phyloP scores from a whole-genome alignment of 2,888 invertebrate species.

The Phania funesta region DNA sequence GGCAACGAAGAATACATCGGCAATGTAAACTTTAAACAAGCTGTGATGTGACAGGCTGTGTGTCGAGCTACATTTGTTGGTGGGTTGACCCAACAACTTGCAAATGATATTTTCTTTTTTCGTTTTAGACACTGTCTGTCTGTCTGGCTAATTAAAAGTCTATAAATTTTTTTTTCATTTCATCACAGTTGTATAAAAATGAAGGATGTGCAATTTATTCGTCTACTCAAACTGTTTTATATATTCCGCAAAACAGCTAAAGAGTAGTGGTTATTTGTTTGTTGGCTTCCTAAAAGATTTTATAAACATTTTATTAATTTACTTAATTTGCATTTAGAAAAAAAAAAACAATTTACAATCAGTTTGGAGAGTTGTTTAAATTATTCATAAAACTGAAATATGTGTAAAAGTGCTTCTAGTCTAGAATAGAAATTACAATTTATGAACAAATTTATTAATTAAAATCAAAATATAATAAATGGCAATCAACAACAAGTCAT shows the following conservation, averaged over 20 bases:
- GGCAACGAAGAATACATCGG: background rate
- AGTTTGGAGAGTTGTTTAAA: too few relatives aligned
- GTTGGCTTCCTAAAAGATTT: background rate
- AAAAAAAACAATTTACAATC: too few relatives aligned
- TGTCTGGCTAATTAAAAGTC: background rate
- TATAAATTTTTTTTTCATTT: background rate
- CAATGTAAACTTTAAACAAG: background rate
- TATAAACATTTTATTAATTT: background rate
- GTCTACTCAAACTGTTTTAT: background rate
- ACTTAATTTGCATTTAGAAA: too few relatives aligned
- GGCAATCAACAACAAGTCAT: too few relatives aligned
- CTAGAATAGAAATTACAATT: too few relatives aligned
- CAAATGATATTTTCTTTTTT: background rate
- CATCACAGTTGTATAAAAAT: conserved; percentile 50
- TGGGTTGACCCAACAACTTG: background rate
- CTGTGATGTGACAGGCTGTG: background rate
- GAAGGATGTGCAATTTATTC: background rate
- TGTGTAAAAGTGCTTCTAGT: too few relatives aligned
- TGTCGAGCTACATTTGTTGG: background rate
- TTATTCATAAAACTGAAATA: too few relatives aligned
- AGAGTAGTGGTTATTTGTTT: background rate
- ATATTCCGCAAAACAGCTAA: background rate
- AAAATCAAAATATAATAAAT: too few relatives aligned
- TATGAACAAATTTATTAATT: too few relatives aligned
- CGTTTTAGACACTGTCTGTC: background rate